Percentiles rank a stretch among this genome's conserved stretches.
Conservation (phyloP, 2,888 invertebrate genomes). For the Adineta ricciae region DNA sequence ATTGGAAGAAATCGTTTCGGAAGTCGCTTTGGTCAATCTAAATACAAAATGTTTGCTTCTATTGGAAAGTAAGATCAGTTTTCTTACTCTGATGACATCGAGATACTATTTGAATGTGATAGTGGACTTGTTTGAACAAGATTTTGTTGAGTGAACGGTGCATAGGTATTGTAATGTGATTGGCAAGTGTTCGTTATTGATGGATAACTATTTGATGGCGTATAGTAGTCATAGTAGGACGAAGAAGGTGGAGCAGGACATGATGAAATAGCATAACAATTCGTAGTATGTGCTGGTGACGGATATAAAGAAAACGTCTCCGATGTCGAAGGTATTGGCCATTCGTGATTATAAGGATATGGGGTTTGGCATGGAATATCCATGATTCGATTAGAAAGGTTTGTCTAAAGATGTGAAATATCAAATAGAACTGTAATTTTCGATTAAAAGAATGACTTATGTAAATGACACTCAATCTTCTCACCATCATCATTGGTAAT, state of each 20-base stretch:
- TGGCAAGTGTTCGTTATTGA: neutral
- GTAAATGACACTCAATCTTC: slow-evolving; percentile 1
- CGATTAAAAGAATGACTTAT: neutral
- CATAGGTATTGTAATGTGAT: neutral
- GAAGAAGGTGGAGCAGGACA: neutral
- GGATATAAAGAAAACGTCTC: neutral
- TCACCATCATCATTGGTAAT: neutral
- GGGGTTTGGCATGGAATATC: neutral
- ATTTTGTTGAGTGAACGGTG: neutral
- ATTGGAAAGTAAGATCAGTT: too few relatives aligned
- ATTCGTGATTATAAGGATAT: neutral
- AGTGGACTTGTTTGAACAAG: neutral
- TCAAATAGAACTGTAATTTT: neutral
- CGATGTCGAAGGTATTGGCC: neutral
- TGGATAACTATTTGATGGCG: neutral
- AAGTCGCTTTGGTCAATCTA: neutral
- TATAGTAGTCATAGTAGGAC: neutral
- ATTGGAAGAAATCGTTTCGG: neutral
- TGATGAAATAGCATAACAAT: neutral
- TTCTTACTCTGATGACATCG: neutral
- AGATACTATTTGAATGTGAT: neutral
- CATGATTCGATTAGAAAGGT: too few relatives aligned
- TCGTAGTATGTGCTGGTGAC: neutral
- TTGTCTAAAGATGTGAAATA: too few relatives aligned
- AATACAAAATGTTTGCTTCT: too few relatives aligned